Evolutionary conservation across 2,888 invertebrate species (phyloP).

Genomic region (Conops quadrifasciatus): DNA sequence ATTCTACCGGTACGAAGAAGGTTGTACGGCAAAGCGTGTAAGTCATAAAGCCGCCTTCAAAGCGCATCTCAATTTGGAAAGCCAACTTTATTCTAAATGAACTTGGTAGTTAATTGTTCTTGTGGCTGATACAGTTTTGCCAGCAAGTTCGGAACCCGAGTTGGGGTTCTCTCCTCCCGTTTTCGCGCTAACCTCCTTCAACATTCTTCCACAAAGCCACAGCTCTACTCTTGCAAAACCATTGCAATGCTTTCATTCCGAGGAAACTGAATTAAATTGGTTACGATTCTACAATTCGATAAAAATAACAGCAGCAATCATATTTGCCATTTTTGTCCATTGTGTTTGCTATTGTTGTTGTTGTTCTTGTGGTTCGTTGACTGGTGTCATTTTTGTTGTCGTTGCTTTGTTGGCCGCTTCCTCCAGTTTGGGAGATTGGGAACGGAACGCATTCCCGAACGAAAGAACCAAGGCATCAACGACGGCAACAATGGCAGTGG

Average conservation of each 20-base stretch:
- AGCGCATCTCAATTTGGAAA: too few species aligned
- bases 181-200: neutral
- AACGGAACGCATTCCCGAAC: constrained; percentile 20
- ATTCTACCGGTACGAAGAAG: too few species aligned
- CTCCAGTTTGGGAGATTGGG: constrained; percentile 15
- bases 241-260: constrained; percentile 6
- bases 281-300: constrained; percentile 3
- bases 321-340: constrained; percentile 34
- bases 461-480: neutral
- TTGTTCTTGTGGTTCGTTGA: neutral
- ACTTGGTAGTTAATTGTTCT: too few species aligned
- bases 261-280: constrained; percentile 6
- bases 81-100: too few species aligned
- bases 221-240: neutral
- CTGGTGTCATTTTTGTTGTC: neutral
- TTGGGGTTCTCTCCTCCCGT: too few species aligned
- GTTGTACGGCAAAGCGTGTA: neutral
- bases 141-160: too few species aligned
- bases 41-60: neutral
- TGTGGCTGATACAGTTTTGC: too few species aligned
- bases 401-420: neutral
- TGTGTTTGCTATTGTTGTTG: neutral
- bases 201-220: neutral
- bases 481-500: neutral
- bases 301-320: constrained; percentile 24